Percentiles rank a stretch among this genome's conserved stretches.
These are phyloP conservation scores for Cygnus buccinator DNA, from an alignment of 2,113 vertebrate genomes.

Conservation along the genomic window DNA sequence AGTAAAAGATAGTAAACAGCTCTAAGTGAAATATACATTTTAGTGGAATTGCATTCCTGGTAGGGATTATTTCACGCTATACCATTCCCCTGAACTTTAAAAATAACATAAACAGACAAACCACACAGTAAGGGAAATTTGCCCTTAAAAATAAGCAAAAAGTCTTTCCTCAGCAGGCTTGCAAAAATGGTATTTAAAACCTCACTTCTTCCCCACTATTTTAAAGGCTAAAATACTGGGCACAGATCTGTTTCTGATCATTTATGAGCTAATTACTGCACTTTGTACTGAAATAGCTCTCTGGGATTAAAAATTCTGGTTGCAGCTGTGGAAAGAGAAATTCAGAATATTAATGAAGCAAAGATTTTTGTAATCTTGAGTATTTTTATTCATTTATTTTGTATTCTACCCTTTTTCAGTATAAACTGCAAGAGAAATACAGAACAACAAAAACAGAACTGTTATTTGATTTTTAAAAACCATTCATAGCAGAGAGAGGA, in stretches of 20 bases:
- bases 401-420: neutral
- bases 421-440: neutral
- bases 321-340: conserved; percentile 62
- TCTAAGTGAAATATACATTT: conserved; percentile 20
- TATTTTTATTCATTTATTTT: neutral
- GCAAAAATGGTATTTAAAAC: conserved; percentile 29
- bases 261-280: conserved; percentile 60
- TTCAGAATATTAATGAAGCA: conserved; percentile 62
- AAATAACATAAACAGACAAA: conserved; percentile 44
- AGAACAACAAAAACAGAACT: neutral
- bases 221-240: neutral
- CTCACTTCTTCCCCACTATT: neutral
- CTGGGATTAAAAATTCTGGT: conserved; percentile 51
- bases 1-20: conserved; percentile 26
- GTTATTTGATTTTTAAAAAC: neutral
- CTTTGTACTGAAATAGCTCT: conserved; percentile 61
- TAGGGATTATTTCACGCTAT: conserved; percentile 32
- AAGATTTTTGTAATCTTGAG: conserved; percentile 1
- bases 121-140: conserved; percentile 30
- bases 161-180: conserved; percentile 15
- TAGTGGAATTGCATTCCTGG: neutral
- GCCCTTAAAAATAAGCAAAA: conserved; percentile 51
- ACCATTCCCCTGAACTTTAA: neutral
- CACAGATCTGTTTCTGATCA: conserved; percentile 35
- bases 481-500: neutral